Evolutionary conservation across 2,797 vertebrate species (phyloP).

Genomic region (Notolabrus celidotus): DNA sequence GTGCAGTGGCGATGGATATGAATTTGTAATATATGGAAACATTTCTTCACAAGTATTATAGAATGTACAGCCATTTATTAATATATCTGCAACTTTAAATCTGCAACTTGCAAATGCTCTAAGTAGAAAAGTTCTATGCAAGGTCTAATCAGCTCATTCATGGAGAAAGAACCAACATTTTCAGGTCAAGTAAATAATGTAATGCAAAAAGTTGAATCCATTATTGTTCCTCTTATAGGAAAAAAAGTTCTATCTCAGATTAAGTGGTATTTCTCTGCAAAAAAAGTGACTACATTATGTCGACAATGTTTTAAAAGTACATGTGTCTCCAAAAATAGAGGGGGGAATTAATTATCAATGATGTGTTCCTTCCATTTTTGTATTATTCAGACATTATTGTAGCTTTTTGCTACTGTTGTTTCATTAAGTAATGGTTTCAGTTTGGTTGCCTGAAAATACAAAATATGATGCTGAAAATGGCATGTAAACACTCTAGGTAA

Average conservation of each 20-base stretch:
- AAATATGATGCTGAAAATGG: slow-evolving; percentile 57
- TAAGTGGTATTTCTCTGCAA: slow-evolving; percentile 56
- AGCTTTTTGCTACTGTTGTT: slow-evolving; percentile 17
- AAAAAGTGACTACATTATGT: slow-evolving; percentile 13
- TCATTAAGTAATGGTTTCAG: slow-evolving; percentile 37
- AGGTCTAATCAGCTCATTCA: neutral
- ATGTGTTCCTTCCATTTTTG: slow-evolving; percentile 16
- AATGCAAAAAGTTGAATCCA: neutral
- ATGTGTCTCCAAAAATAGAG: slow-evolving; percentile 5
- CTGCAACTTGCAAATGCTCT: neutral
- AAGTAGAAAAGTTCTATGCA: neutral
- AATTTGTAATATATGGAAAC: slow-evolving; percentile 22
- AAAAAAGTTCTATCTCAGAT: slow-evolving; percentile 20
- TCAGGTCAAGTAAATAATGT: neutral
- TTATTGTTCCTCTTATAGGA: neutral
- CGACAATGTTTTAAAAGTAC: slow-evolving; percentile 17
- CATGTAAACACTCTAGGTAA: slow-evolving; percentile 66
- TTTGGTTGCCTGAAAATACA: slow-evolving; percentile 47
- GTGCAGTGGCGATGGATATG: slow-evolving; percentile 25
- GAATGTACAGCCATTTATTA: neutral
- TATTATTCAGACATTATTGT: slow-evolving; percentile 18
- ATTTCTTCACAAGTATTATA: neutral
- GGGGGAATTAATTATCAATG: neutral
- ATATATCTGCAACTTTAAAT: neutral
- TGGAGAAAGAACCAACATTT: neutral